Evolutionary conservation across 2,797 vertebrate species (phyloP), one percentile per base, ranked within the genome.

Genomic region (Centropyge bicolor): DNA sequence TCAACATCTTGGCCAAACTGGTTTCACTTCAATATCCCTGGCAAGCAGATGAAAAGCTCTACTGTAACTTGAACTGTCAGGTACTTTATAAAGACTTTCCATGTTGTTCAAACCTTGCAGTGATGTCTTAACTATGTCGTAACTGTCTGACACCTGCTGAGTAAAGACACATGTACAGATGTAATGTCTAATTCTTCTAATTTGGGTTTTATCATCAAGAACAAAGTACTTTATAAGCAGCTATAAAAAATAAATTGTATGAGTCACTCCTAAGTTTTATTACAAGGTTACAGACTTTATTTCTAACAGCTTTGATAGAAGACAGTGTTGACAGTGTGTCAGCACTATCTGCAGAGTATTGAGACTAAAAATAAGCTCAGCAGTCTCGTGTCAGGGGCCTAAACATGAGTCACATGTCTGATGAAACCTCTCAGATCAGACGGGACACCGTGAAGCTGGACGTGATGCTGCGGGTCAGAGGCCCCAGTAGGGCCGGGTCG

Each of bases 391-490:
- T 78, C 80, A 73, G 74, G 70, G 67, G 82, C 76, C 74, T 80
- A 3, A 74, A 78, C 63, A 72, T 77, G 78, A 86, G 83, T 89
- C 87, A 85, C 87, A 81, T 80, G 87, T 59, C 40, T 55, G 63
- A 17, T 76, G 55, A 51, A 63, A 11, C 19, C 51, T 68, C 57
- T 22, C 60, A 8, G 56, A 7, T 73, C 71, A 54, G 70, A 69
- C 27, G 4, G 27, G 4, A 31, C 27, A 2, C 71, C 77, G 46
- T 76, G 76, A n/a, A n/a, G n/a, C n/a, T n/a, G n/a, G n/a, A 68
- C 35, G 1, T 56, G 79, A 61, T 62, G 86, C 27, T 31, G 27
- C 27, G 27, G 27, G 27, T 31, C 27, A 31, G 27, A 31, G 27
- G 27, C 27, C 27, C 27, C 27, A 31, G 27, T 4, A 31, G 27